These are phyloP conservation scores for Kryphioiulus occultus DNA, from an alignment of 2,888 invertebrate species.

Conservation along the genomic window DNA sequence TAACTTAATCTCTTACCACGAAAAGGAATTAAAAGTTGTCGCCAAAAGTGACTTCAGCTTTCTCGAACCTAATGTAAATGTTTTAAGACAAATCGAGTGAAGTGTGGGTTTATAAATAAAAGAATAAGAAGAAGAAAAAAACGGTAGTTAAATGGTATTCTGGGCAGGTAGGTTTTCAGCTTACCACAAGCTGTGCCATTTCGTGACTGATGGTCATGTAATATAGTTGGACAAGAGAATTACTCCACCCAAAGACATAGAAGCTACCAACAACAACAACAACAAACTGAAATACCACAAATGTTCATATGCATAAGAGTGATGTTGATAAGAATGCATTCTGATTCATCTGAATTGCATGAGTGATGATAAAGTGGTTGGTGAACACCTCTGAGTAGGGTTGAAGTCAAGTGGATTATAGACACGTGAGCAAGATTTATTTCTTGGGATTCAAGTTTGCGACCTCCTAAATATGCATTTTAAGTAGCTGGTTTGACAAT, in stretches of 20 bases:
- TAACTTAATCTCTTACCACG: background rate
- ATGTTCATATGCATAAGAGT: background rate
- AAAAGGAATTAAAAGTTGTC: background rate
- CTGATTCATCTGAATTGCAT: background rate
- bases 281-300: background rate
- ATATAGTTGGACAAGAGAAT: slow-evolving; percentile 39
- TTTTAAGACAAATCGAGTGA: background rate
- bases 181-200: slow-evolving; percentile 28
- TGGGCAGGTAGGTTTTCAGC: background rate
- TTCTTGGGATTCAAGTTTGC: background rate
- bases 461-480: background rate
- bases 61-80: background rate
- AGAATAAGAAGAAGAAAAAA: background rate
- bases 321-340: slow-evolving; percentile 5
- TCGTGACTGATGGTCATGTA: slow-evolving; percentile 39
- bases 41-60: background rate
- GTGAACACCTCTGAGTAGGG: background rate
- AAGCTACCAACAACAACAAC: background rate
- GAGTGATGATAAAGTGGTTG: background rate
- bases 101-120: background rate
- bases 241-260: slow-evolving; percentile 32
- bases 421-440: background rate
- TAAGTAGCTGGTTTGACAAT: background rate
- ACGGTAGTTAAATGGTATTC: background rate
- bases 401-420: background rate